Evolutionary conservation across 2,888 invertebrate genomes (phyloP).

Genomic region (Poecilus cupreus): DNA sequence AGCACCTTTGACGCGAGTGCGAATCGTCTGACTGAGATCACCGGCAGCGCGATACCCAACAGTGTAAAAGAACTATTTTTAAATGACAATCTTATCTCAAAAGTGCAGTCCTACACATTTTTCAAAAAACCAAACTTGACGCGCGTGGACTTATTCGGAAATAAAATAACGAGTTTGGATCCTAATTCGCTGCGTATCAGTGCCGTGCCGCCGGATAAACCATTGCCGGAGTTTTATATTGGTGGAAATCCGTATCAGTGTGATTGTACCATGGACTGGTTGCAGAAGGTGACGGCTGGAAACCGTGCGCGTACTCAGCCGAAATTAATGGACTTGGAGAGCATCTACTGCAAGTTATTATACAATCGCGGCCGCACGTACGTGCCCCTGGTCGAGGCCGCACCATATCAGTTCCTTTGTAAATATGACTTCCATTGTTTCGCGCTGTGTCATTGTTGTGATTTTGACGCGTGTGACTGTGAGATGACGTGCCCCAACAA

Average conservation of each 20-base stretch:
- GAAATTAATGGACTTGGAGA: constrained; percentile 86
- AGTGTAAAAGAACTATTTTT: constrained; percentile 86
- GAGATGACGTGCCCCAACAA: constrained; percentile 93
- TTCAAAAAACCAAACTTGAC: constrained; percentile 91
- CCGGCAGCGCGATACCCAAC: constrained; percentile 88
- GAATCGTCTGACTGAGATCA: constrained; percentile 87
- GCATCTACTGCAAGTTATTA: constrained; percentile 87
- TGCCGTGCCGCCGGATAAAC: constrained; percentile 82
- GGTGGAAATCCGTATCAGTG: constrained; percentile 91
- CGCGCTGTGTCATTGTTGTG: constrained; percentile 91
- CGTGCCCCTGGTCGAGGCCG: constrained; percentile 85
- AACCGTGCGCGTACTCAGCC: constrained; percentile 87
- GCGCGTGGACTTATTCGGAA: constrained; percentile 86
- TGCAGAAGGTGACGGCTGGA: constrained; percentile 86
- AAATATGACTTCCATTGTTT: constrained; percentile 91
- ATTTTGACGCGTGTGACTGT: constrained; percentile 94
- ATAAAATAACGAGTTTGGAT: constrained; percentile 85
- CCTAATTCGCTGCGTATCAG: constrained; percentile 86
- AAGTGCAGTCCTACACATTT: constrained; percentile 90
- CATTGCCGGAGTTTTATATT: constrained; percentile 87
- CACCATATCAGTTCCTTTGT: constrained; percentile 88
- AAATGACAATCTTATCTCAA: constrained; percentile 87
- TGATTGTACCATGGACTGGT: constrained; percentile 94
- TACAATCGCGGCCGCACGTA: constrained; percentile 85
- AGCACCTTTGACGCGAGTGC: constrained; percentile 89